Percentiles rank a stretch among this genome's conserved stretches.
phyloP scores from a whole-genome alignment of 2,113 vertebrate genomes.

The Antigone vipio region DNA sequence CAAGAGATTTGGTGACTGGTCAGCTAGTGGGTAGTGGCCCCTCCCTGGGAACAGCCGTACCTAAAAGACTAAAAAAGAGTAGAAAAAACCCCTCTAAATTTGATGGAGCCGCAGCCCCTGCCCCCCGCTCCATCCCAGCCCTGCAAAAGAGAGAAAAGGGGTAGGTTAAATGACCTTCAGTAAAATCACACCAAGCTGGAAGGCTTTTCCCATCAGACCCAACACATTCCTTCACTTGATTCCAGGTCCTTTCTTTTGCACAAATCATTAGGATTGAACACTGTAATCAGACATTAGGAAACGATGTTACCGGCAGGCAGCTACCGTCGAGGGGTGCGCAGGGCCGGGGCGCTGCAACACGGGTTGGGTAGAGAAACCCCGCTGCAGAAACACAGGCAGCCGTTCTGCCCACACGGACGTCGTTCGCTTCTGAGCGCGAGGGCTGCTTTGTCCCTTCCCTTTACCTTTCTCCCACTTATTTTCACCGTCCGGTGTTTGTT shows the following conservation, averaged over 20 bases:
- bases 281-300: not conserved
- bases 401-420: not conserved
- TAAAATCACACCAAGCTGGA: not conserved
- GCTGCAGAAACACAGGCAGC: not conserved
- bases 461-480: not conserved
- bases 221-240: not conserved
- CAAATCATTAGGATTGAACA: no score
- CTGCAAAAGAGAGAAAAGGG: not conserved
- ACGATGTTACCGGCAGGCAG: not conserved
- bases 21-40: no score
- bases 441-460: not conserved
- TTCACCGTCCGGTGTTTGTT: not conserved
- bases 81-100: not conserved
- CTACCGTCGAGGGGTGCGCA: not conserved
- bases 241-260: not conserved
- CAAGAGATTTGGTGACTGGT: rapidly evolving
- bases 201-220: not conserved
- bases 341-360: no score
- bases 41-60: rapidly evolving
- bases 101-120: not conserved
- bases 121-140: not conserved
- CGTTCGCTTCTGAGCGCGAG: not conserved
- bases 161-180: not conserved
- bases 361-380: not conserved
- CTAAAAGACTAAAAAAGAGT: not conserved